Evolutionary conservation across 1,140 invertebrate genomes (phyloP).

Genomic region (Trichonephila clavata): DNA sequence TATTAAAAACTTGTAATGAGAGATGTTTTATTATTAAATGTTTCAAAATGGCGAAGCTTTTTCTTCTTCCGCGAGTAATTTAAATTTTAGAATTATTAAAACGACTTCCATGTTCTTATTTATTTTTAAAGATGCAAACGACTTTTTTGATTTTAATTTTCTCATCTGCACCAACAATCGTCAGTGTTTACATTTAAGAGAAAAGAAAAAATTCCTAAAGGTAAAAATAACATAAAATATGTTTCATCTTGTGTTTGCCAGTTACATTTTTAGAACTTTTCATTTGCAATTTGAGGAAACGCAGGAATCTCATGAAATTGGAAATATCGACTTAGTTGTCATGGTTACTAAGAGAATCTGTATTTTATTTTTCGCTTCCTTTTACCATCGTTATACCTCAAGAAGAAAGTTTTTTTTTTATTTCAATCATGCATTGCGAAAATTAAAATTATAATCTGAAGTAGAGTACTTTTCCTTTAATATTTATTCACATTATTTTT

Average conservation of each 20-base stretch:
- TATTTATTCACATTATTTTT: too few species aligned
- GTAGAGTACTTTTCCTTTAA: too few species aligned
- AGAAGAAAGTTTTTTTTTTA: background rate
- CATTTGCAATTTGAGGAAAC: too few species aligned
- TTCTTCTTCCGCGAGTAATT: background rate
- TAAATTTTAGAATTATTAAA: background rate
- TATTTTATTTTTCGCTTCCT: background rate
- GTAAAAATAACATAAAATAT: background rate
- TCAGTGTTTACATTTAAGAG: background rate
- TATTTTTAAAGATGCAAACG: background rate
- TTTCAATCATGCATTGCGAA: background rate
- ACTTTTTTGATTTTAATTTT: background rate
- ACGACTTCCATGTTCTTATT: background rate
- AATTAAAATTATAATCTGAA: background rate
- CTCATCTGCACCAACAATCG: background rate
- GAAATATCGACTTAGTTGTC: background rate
- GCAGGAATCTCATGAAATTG: background rate
- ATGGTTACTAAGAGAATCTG: background rate
- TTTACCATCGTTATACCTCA: background rate
- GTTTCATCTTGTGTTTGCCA: background rate
- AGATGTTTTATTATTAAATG: background rate
- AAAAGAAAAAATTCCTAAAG: background rate
- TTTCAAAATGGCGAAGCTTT: background rate
- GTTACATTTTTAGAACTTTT: too few species aligned
- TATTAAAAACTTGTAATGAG: background rate